Base-by-base conservation (phyloP, 2,113 vertebrate species). In the Crotophaga sulcirostris region DNA sequence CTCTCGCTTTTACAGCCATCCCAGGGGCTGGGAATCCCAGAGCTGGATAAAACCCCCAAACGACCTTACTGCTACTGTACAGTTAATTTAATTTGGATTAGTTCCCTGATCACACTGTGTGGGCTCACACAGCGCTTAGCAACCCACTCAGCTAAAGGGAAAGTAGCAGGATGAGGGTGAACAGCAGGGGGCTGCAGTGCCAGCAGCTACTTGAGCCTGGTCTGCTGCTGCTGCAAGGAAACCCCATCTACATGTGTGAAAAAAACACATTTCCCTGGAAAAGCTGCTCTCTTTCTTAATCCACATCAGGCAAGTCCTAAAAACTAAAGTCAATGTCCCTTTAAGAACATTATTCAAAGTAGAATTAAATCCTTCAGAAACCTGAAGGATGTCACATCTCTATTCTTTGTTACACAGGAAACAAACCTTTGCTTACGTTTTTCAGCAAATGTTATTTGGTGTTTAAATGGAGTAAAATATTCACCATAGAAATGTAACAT, bases 1-100 rank as follows among this genome's bases (percentile, higher is more conserved):
- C 8, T 26, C 16, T 58, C 0, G 0, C 52, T 63, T 8, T 9
- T 42, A 29, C 0, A 5, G 47, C 58, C 0, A 3, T n/a, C 26
- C 44, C 25, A 26, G 7, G 14, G 44, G 12, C 47, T 81, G 40
- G 68, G 59, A 89, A 87, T 66, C 45, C 18, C 13, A 5, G 11
- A 34, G 10, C 38, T 76, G 70, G 52, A 51, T 9, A 23, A 16
- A 79, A 72, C 74, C 28, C 3, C 3, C 2, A 45, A 66, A 4
- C 28, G 63, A 0, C 21, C 23, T 74, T n/a, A 14, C 40, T 45
- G 14, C 47, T 63, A 34, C 10, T 25, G 34, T 38, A 23, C 42
- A 60, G 42, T 75, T 76, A 26, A 62, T 66, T 81, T 78, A 86
- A 51, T 29, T 75, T 9, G 47, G 34, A 33, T 87, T n/a, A 82